These are phyloP conservation scores for Brachionichthys hirsutus DNA, from an alignment of 2,113 vertebrate species.

Conservation along the genomic window DNA sequence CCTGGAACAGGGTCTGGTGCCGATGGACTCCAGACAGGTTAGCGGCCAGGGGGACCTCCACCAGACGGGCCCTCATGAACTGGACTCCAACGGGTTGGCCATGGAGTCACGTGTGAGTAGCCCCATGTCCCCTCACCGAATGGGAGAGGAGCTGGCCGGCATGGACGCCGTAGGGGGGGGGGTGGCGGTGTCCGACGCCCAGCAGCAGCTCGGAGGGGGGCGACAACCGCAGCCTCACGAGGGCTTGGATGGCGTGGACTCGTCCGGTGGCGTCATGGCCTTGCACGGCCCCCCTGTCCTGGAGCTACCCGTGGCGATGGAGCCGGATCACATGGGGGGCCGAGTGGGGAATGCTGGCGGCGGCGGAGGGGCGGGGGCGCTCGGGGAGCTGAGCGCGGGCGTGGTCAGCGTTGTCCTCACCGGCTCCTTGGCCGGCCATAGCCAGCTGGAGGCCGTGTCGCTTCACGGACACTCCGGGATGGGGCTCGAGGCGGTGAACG, in stretches of 20 bases:
- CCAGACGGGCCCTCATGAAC: constrained; percentile 84
- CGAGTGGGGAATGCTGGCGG: constrained; percentile 78
- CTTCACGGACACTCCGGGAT: constrained; percentile 90
- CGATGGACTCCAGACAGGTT: constrained; percentile 90
- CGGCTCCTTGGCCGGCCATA: constrained; percentile 83
- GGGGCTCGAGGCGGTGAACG: constrained; percentile 89
- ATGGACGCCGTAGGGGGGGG: constrained; percentile 87
- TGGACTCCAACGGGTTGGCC: constrained; percentile 84
- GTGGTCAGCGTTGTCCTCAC: constrained; percentile 94
- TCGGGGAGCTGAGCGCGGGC: constrained; percentile 87
- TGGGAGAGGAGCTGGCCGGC: constrained; percentile 84
- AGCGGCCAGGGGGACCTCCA: constrained; percentile 86
- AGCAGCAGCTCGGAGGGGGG: constrained; percentile 80
- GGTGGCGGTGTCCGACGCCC: constrained; percentile 81
- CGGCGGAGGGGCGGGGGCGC: constrained; percentile 80
- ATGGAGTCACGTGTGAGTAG: constrained; percentile 95
- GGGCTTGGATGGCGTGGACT: constrained; percentile 82
- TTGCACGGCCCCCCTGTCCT: constrained; percentile 84
- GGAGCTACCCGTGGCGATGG: constrained; percentile 95
- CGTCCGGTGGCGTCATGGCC: constrained; percentile 85
- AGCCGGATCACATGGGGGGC: constrained; percentile 85
- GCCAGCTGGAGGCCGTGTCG: constrained; percentile 85
- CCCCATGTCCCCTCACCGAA: constrained; percentile 90
- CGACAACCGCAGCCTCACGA: constrained; percentile 83
- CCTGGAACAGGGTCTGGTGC: constrained; percentile 88